phyloP scores from a whole-genome alignment of 2,113 vertebrate genomes.

The Mesitornis unicolor region DNA sequence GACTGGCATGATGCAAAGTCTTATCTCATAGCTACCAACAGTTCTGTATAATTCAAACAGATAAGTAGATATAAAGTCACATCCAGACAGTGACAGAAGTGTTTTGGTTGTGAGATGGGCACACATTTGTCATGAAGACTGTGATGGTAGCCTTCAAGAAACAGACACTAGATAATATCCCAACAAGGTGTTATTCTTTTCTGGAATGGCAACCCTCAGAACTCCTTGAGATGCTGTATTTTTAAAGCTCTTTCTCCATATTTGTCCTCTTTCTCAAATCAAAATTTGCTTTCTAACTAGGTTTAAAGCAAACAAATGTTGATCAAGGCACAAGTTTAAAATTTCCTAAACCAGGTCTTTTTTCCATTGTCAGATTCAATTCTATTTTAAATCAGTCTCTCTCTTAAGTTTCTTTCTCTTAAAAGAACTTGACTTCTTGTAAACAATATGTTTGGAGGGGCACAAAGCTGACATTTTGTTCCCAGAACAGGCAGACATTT shows the following conservation, averaged over 20 bases:
- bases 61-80: background rate
- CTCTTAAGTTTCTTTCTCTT: background rate
- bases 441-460: background rate
- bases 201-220: background rate
- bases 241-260: background rate
- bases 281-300: background rate
- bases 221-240: background rate
- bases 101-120: background rate
- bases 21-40: background rate
- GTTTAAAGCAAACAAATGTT: background rate
- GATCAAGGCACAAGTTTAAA: background rate
- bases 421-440: background rate
- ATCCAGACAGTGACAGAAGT: background rate
- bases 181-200: background rate
- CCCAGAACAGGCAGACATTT: background rate
- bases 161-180: background rate
- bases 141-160: background rate
- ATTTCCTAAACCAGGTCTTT: background rate
- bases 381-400: background rate
- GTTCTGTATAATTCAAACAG: background rate
- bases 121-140: background rate
- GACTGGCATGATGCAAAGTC: background rate
- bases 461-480: background rate
- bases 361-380: background rate
- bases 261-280: background rate